These are phyloP conservation scores for Aporophyla nigra DNA, from an alignment of 2,888 invertebrate species.

Conservation along the genomic window DNA sequence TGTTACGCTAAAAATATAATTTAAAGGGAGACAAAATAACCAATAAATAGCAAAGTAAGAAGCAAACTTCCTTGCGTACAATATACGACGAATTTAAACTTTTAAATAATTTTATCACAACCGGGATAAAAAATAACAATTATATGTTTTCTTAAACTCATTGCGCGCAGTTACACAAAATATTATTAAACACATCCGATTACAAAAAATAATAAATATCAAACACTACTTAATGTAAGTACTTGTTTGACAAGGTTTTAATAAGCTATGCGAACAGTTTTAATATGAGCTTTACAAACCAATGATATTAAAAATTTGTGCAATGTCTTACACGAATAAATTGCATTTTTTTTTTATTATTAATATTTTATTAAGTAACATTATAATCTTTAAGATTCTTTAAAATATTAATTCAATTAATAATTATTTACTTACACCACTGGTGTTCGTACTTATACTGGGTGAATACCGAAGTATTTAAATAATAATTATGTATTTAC, in stretches of 20 bases:
- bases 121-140: conserved; percentile 18
- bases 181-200: conserved; percentile 45
- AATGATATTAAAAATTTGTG: conserved; percentile 75
- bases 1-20: background rate
- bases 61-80: background rate
- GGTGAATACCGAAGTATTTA: conserved; percentile 25
- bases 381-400: conserved; percentile 71
- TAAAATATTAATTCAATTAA: conserved; percentile 65
- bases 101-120: conserved; percentile 14
- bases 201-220: conserved; percentile 60
- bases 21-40: background rate
- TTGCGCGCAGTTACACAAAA: conserved; percentile 38
- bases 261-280: conserved; percentile 65
- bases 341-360: conserved; percentile 70
- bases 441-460: conserved; percentile 42
- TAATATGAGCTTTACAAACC: conserved; percentile 53
- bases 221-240: conserved; percentile 80
- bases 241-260: conserved; percentile 74
- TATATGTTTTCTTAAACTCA: conserved; percentile 1
- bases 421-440: conserved; percentile 56
- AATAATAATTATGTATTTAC: conserved; percentile 38
- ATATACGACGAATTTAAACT: background rate
- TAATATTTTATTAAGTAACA: conserved; percentile 69
- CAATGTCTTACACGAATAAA: conserved; percentile 70
- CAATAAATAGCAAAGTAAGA: background rate